Base-by-base conservation (phyloP, 2,888 invertebrate species). In the Orthosia gracilis region DNA sequence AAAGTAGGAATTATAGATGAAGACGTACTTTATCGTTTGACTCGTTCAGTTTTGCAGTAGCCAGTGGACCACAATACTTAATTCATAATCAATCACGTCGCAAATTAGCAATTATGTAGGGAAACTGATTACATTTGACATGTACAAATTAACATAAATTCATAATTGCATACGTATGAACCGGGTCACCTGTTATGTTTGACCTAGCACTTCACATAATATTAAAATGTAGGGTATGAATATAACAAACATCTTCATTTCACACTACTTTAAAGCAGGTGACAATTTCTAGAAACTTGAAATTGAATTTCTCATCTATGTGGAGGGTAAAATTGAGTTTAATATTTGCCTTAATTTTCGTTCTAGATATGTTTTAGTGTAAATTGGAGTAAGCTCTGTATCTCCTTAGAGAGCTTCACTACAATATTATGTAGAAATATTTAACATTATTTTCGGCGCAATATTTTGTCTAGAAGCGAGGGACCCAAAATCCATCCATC, bases 211-310 rank as follows among this genome's bases (percentile, higher is more conserved):
- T 58, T 52, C 45, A 61, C n/a, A 47, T 68, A 65, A 47, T 23
- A 18, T 21, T n/a, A 54, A 63, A 49, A 72, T 52, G n/a, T 47
- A 76, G 65, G 55, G 23, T 26, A 18, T 66, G 9, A 57, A 66
- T 76, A 49, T 21, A 75, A 79, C 55, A 78, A 78, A 54, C 66
- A 76, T 77, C 73, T 84, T 83, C 81, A 87, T 85, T 86, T 84
- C 65, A 85, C 75, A 74, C 78, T 75, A 83, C 76, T 80, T 79
- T 75, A 66, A 80, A 73, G 47, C 63, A 59, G 58, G 26, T 64
- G 73, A 73, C 40, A 40, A 75, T 81, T 83, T 78, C 76, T 78
- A 40, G 64, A 73, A 72, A 79, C 68, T 67, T 70, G 31, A 70
- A 83, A 79, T 79, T 76, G 40, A 80, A 82, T 83, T 77, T 79